A percentile compares a stretch with the other conserved stretches of the same genome.
Evolutionary conservation across 2,113 vertebrate species (phyloP).

Genomic region (Catharus bicknelli): DNA sequence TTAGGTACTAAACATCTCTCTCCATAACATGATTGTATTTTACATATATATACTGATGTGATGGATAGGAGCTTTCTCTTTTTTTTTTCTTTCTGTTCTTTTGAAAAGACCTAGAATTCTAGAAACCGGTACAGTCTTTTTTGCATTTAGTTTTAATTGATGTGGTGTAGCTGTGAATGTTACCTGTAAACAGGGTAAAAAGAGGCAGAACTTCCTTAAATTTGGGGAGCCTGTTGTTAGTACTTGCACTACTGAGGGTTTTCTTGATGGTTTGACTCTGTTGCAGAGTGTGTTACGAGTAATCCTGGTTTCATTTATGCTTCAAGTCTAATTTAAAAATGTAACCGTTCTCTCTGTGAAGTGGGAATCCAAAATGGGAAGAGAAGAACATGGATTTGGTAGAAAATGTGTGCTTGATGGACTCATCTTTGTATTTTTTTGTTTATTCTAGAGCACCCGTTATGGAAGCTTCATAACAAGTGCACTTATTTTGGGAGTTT

Average conservation of each 20-base stretch:
- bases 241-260: neutral
- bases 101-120: neutral
- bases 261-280: neutral
- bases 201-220: neutral
- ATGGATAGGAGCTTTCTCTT: neutral
- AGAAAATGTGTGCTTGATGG: neutral
- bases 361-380: neutral
- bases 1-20: neutral
- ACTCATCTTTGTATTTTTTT: neutral
- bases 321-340: neutral
- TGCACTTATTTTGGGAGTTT: neutral
- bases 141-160: neutral
- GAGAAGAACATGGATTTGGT: neutral
- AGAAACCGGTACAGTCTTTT: neutral
- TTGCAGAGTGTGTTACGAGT: neutral
- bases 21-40: neutral
- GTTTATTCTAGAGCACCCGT: neutral
- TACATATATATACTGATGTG: neutral
- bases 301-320: neutral
- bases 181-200: neutral
- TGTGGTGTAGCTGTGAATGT: neutral
- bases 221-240: neutral
- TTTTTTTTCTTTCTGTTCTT: neutral
- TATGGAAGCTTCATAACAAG: neutral
- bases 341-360: neutral